Base-by-base conservation (phyloP, 2,888 invertebrate species). In the Drosophila anceps region DNA sequence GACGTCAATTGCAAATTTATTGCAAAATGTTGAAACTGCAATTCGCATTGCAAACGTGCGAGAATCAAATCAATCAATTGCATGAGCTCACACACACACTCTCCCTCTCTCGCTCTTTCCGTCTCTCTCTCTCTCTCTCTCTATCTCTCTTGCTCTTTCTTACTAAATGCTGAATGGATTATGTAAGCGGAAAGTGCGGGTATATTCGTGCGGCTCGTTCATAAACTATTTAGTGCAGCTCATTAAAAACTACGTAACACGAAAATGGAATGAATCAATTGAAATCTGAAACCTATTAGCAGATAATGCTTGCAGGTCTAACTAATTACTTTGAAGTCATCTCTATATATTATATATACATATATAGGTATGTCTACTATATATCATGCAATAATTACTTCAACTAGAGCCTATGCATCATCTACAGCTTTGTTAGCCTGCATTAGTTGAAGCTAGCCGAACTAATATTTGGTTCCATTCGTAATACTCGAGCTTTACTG, bases 1-100 rank as follows among this genome's bases (percentile, higher is more conserved):
- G 61, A 76, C 68, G 68, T 64, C 77, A 73, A 77, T 69, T 61
- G 62, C n/a, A 59, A 69, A 74, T 43, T 33, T 24, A 41, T 44
- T 43, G 51, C 48, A 18, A 53, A 37, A 48, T 20, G 20, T 54
- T 46, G 62, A 59, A 66, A 66, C 62, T 51, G 55, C 29, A 76
- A 57, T 62, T 57, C 59, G 29, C 43, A 63, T 20, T 33, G 66
- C 67, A 61, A 76, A 69, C 64, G 69, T 76, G 76, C 62, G 46
- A 66, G 60, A 69, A 69, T 44, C 59, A 61, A 65, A 60, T 65
- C 53, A 64, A 64, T 65, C 59, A 76, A 68, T 8, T 31, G 62
- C 33, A 37, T 63, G 37, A 37, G 33, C 62, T 43, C 24, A 31
- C 31, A 12, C 29, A 15, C 33, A 5, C 35, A 9, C 29, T 15